Conservation (phyloP, 2,113 vertebrate species). For the Bos taurus region ARS-UCD2.0 NC_037344.1:72152501-72153000, state of each 20-base stretch:
- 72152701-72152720: background rate
- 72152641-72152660: background rate
- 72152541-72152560: background rate
- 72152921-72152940: background rate
- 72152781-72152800: background rate
- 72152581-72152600: background rate
- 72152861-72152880: background rate
- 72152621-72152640: background rate
- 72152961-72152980: background rate
- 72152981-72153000: background rate
- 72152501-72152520: background rate
- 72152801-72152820: background rate
- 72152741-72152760: background rate
- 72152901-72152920: background rate
- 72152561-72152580: background rate
- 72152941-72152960: background rate
- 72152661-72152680: background rate
- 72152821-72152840: background rate
- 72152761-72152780: background rate
- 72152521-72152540: background rate
- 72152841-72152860: background rate
- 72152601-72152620: background rate
- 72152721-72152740: background rate
- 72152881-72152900: background rate
- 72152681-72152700: conserved; percentile 18